These are phyloP conservation scores for Acanthosoma haemorrhoidale DNA, from an alignment of 2,888 invertebrate genomes.

Conservation along the genomic window DNA sequence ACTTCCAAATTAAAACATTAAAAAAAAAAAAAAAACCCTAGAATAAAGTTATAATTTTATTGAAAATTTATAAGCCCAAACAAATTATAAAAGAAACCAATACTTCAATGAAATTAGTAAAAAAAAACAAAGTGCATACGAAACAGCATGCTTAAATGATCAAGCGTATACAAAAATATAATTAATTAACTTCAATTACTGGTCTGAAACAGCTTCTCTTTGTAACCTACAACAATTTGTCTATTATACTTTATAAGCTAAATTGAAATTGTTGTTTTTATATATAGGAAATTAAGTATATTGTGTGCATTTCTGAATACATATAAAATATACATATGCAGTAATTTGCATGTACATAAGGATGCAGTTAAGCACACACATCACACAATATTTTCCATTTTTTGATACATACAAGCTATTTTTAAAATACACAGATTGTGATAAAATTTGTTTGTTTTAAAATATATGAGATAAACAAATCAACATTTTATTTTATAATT, in stretches of 20 bases:
- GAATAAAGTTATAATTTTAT: background rate
- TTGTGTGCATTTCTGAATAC: background rate
- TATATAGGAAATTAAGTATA: constrained; percentile 12
- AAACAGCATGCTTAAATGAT: background rate
- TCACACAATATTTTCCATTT: constrained; percentile 14
- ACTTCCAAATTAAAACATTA: background rate
- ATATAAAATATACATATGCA: too few relatives aligned
- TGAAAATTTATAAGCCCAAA: background rate
- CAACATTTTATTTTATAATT: constrained; percentile 23
- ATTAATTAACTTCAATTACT: too few relatives aligned
- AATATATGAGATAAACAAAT: constrained; percentile 25
- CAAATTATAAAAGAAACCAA: background rate
- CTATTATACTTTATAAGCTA: constrained; percentile 12
- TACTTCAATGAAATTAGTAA: background rate
- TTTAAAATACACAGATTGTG: constrained; percentile 20
- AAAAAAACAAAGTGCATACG: background rate
- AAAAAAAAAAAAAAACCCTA: background rate
- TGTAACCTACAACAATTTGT: constrained; percentile 5
- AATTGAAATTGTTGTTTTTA: constrained; percentile 2
- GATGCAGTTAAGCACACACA: background rate
- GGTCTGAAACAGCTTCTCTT: constrained; percentile 1
- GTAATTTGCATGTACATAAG: background rate
- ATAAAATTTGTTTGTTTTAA: constrained; percentile 21
- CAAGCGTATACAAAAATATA: too few relatives aligned
- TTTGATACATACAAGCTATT: constrained; percentile 18